Conservation (phyloP, 2,797 vertebrate genomes). For the Caiman crocodilus region DNA sequence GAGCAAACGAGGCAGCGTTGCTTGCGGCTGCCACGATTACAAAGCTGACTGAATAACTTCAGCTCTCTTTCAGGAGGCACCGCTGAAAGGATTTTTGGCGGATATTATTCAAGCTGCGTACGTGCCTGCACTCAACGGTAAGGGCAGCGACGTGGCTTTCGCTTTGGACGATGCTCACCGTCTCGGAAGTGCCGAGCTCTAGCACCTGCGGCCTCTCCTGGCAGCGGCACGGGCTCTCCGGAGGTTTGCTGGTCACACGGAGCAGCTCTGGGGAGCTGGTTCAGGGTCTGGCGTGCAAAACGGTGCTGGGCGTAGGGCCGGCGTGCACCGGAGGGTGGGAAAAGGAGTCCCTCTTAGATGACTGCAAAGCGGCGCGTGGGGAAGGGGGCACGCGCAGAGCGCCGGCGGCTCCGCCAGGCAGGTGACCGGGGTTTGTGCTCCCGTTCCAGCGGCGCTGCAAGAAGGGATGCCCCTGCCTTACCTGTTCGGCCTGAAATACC, state of each 20-base stretch:
- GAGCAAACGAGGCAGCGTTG: accelerated
- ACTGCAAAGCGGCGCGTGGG: not conserved
- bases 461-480: slow-evolving; percentile 50
- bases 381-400: not conserved
- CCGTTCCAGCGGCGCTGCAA: slow-evolving; percentile 22
- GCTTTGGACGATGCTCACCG: accelerated
- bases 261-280: not conserved
- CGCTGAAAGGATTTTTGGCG: slow-evolving; percentile 3
- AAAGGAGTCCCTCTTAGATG: not conserved
- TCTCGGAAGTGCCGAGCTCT: accelerated
- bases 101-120: slow-evolving; percentile 24
- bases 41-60: accelerated
- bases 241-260: not conserved
- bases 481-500: slow-evolving; percentile 37
- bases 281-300: accelerated
- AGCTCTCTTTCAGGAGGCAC: slow-evolving; percentile 33
- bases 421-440: not conserved
- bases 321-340: not conserved
- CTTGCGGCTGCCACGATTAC: not conserved
- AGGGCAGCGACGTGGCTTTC: not conserved
- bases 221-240: not conserved
- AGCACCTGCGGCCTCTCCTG: too few relatives aligned
- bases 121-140: slow-evolving; percentile 50
- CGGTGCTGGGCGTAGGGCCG: too few relatives aligned
- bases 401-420: not conserved